Base-by-base conservation (phyloP, 2,797 vertebrate species). In the Thaleichthys pacificus region DNA sequence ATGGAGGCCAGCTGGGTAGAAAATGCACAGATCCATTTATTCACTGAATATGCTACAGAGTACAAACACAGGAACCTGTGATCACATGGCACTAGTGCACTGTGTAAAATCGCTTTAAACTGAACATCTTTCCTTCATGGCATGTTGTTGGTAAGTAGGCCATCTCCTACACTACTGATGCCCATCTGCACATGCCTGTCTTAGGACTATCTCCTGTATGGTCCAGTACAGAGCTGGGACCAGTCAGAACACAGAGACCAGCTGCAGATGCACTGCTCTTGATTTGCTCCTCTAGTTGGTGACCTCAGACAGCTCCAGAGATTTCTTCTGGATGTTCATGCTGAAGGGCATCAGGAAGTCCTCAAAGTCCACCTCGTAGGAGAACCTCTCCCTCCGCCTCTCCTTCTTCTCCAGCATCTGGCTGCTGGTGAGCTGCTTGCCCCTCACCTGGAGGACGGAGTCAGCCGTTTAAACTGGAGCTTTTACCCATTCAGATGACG, bases 321-420 rank as follows among this genome's bases (percentile, higher is more conserved):
- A 77, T 88, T 90, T 94, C 49, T 84, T 86, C 12, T 49, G 84
- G 64, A 93, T 77, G 76, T 92, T 93, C 81, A 88, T 93, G 17
- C 86, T 89, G 80, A 97, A 96, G 60, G 95, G 95, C 80, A 90
- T 94, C 69, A 80, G 79, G 75, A 93, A 92, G 76, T 94, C 92
- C 0, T 95, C 94, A 75, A 96, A 93, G 83, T 95, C 93, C 67
- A 94, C 86, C 54, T 90, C 87, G 0, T 93, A 91, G 3, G 88
- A 49, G 32, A 93, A 78, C 0, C 28, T 84, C 56, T 94, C 88
- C 35, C 70, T 91, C 35, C 86, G 82, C 19, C 88, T 82, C 79
- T 94, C 92, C 49, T 89, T 89, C 78, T 92, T 94, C 81, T 86
- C 91, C 75, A 94, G 89, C 72, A 95, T 83, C 71, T 96, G 92